Evolutionary conservation across 2,888 invertebrate genomes (phyloP).

Genomic region (Omphaloscelis lunosa): DNA sequence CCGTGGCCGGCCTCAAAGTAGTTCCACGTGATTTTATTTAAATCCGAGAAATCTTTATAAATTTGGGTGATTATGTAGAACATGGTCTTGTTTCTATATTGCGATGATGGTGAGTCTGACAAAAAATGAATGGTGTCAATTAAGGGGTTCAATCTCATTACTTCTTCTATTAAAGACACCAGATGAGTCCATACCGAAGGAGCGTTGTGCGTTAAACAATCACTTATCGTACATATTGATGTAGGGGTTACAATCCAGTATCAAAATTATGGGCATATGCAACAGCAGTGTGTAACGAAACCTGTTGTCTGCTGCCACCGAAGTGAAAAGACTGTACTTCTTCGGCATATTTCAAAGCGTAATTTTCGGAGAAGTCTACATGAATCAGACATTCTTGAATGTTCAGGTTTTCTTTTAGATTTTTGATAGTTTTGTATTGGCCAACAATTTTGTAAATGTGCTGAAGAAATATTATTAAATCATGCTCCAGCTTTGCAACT

Average conservation of each 20-base stretch:
- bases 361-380: constrained; percentile 53
- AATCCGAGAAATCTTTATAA: no score
- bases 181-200: constrained; percentile 29
- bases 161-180: not conserved
- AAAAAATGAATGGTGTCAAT: constrained; percentile 33
- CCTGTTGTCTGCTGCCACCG: not conserved
- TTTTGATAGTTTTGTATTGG: constrained; percentile 33
- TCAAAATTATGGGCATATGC: no score
- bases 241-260: constrained; percentile 24
- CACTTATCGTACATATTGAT: constrained; percentile 6
- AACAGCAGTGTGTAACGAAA: not conserved
- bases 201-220: constrained; percentile 14
- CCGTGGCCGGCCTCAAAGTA: no score
- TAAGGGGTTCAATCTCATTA: not conserved
- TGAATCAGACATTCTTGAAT: constrained; percentile 32
- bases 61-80: constrained; percentile 41
- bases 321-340: not conserved
- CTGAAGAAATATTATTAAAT: constrained; percentile 4
- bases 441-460: not conserved
- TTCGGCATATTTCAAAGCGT: not conserved
- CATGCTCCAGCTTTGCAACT: not conserved
- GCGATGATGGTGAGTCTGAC: constrained; percentile 51
- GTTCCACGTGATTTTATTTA: no score
- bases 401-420: constrained; percentile 28
- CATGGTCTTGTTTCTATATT: constrained; percentile 56